phyloP scores from a whole-genome alignment of 2,888 invertebrate genomes.

The Calephelis perditalis region DNA sequence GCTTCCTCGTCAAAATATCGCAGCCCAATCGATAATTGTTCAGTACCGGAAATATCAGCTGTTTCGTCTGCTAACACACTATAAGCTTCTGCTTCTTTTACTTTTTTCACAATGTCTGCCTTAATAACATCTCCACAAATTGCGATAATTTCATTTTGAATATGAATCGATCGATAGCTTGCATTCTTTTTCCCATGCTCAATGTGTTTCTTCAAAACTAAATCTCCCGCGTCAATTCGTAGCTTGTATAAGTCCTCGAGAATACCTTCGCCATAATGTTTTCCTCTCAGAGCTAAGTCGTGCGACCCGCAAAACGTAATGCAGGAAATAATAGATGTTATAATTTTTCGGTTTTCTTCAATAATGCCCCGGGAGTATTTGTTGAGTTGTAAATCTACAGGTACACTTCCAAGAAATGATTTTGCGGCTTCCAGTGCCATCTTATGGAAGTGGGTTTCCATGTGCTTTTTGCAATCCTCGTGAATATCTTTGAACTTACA shows the following conservation, averaged over 20 bases:
- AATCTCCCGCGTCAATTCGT: constrained; percentile 6
- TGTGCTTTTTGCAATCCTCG: constrained; percentile 27
- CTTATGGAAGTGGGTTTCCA: constrained; percentile 20
- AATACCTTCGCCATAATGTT: constrained; percentile 18
- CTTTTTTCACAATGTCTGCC: constrained; percentile 15
- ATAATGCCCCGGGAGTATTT: constrained; percentile 2
- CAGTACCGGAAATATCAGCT: constrained; percentile 26
- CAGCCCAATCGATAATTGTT: constrained; percentile 27
- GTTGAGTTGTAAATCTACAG: constrained; percentile 20
- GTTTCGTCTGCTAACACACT: constrained; percentile 25
- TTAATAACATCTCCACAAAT: constrained; percentile 19
- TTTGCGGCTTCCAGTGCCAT: constrained; percentile 22
- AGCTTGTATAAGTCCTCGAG: background rate
- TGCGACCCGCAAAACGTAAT: constrained; percentile 2
- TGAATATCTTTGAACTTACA: constrained; percentile 31
- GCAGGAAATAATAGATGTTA: background rate
- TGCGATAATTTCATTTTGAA: constrained; percentile 26
- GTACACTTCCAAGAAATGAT: constrained; percentile 21
- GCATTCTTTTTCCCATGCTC: constrained; percentile 20
- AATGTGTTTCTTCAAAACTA: constrained; percentile 13
- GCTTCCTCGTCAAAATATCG: constrained; percentile 24
- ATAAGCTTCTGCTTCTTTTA: constrained; percentile 8
- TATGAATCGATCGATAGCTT: constrained; percentile 20
- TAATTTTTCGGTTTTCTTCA: no score
- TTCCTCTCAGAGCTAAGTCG: constrained; percentile 8